These are phyloP conservation scores for Melinaea marsaeus DNA, from an alignment of 2,888 invertebrate species.

Conservation along the genomic window DNA sequence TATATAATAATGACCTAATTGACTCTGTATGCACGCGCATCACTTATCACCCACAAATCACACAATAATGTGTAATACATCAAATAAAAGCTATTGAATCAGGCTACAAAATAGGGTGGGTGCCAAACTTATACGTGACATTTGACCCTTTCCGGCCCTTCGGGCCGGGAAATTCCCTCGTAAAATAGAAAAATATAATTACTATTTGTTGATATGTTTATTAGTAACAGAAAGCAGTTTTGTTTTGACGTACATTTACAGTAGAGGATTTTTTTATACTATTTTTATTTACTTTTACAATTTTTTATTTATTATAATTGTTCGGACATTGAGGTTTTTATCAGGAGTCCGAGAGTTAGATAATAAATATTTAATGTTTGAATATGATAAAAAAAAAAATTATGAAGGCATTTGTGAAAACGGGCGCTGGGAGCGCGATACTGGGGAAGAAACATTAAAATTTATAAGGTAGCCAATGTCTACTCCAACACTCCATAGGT, in stretches of 20 bases:
- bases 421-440: conserved; percentile 65
- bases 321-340: neutral
- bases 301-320: neutral
- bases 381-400: conserved; percentile 39
- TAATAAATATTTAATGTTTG: conserved; percentile 20
- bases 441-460: conserved; percentile 35
- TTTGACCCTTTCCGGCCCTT: too few relatives aligned
- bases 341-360: conserved; percentile 19
- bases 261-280: conserved; percentile 1
- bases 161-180: too few relatives aligned
- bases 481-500: too few relatives aligned
- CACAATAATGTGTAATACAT: too few relatives aligned
- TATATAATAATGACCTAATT: too few relatives aligned
- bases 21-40: too few relatives aligned
- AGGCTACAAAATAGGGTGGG: too few relatives aligned
- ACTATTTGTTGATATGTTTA: neutral
- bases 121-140: too few relatives aligned
- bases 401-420: conserved; percentile 39
- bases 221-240: neutral
- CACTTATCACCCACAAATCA: too few relatives aligned
- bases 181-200: too few relatives aligned
- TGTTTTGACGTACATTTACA: neutral
- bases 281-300: conserved; percentile 3
- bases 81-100: too few relatives aligned
- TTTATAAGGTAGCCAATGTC: conserved; percentile 40